These are phyloP conservation scores for Camelus bactrianus DNA, from an alignment of 2,113 vertebrate species.

Conservation along the genomic window DNA sequence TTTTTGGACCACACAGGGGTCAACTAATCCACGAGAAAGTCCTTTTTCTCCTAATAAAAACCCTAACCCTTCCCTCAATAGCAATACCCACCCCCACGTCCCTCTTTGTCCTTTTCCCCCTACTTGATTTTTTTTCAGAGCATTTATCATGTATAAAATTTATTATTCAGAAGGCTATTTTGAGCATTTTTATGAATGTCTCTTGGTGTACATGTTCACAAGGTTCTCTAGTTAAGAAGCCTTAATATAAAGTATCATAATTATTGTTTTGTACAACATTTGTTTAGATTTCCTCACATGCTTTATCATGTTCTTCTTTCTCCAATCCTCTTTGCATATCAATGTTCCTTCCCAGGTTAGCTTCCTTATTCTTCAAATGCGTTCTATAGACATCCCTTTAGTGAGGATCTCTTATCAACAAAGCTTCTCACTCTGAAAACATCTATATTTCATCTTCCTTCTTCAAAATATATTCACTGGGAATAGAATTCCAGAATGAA, in stretches of 20 bases:
- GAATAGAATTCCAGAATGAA: neutral
- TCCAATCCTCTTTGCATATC: neutral
- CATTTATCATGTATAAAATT: neutral
- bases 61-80: neutral
- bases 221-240: neutral
- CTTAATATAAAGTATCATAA: neutral
- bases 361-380: neutral
- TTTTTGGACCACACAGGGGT: neutral
- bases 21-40: neutral
- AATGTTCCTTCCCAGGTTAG: neutral
- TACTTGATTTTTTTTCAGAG: neutral
- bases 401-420: neutral
- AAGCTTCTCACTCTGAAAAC: neutral
- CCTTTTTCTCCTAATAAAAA: neutral
- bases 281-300: neutral
- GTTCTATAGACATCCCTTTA: neutral
- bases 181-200: neutral
- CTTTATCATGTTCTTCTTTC: neutral
- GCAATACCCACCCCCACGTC: neutral
- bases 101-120: neutral
- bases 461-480: neutral
- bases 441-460: slow-evolving; percentile 2
- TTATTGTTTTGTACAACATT: neutral
- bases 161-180: neutral
- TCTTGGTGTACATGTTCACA: neutral